A percentile compares a stretch with the other conserved stretches of the same genome.
Conservation (phyloP, 2,888 invertebrate genomes). For the Eumerus sabulonum region DNA sequence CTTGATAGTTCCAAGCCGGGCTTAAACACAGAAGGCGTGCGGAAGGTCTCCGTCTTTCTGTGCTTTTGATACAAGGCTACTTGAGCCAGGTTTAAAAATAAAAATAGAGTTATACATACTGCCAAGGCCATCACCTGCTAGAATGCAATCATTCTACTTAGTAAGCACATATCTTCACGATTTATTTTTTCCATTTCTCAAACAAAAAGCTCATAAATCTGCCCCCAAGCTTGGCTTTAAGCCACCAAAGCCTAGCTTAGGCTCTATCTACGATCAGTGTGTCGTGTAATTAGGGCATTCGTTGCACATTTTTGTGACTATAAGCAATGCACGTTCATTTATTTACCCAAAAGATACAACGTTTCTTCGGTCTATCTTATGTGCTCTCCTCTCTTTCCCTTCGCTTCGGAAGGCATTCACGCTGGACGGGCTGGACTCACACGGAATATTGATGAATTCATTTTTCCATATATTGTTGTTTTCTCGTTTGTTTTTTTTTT, state of each 20-base stretch:
- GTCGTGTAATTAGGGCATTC: slow-evolving; percentile 49
- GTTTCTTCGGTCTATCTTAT: slow-evolving; percentile 54
- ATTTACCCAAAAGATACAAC: slow-evolving; percentile 54
- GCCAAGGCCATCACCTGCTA: too few species aligned
- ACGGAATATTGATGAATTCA: slow-evolving; percentile 59
- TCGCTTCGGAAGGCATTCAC: slow-evolving; percentile 62
- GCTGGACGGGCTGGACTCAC: slow-evolving; percentile 46
- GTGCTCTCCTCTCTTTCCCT: slow-evolving; percentile 41
- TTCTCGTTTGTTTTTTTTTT: too few species aligned
- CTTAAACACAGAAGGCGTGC: too few species aligned
- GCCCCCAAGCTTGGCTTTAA: background rate
- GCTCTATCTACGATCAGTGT: slow-evolving; percentile 17
- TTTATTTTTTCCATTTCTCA: background rate
- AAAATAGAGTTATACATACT: too few species aligned
- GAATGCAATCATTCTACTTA: too few species aligned
- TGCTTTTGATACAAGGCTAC: too few species aligned
- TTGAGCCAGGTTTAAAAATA: too few species aligned
- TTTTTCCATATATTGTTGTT: slow-evolving; percentile 21
- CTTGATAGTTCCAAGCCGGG: too few species aligned
- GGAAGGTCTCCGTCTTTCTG: too few species aligned
- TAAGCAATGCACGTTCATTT: slow-evolving; percentile 50
- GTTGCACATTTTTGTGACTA: slow-evolving; percentile 52
- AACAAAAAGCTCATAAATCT: background rate
- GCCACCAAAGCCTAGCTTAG: slow-evolving; percentile 13
- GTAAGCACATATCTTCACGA: too few species aligned